Evolutionary conservation across 2,888 invertebrate species (phyloP), one percentile per base, ranked within the genome.

Genomic region (Caenorhabditis sulstoni): DNA sequence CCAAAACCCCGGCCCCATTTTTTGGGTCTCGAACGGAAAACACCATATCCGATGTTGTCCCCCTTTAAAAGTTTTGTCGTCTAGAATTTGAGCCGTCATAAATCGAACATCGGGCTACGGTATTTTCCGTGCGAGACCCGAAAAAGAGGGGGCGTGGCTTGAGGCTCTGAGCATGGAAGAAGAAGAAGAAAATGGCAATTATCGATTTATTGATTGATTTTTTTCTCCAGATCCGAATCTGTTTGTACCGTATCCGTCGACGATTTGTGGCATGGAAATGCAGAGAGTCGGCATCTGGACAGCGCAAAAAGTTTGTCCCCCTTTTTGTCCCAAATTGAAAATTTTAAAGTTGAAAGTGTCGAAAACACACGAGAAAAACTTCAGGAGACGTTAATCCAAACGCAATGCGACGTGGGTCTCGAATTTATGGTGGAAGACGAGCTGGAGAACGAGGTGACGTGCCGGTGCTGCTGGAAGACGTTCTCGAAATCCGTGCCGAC

Each of bases 351-450:
- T 37, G n/a, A n/a, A n/a, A n/a, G n/a, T 37, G 11, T 37, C 11
- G 37, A 37, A 37, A 37, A 37, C 37, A 37, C 37, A 37, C 5
- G 37, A 37, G 37, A 8, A 8, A 11, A 8, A 37, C 37, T 49
- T 9, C 9, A 75, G 52, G 52, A 67, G 7, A 16, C 44, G 9
- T 58, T 50, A 0, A 53, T 74, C 11, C 85, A 85, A 74, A 79
- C 77, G 11, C 82, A 83, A 64, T 81, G 81, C 41, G 82, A 82
- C 70, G 81, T 85, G 23, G 85, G 85, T 0, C 61, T 85, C 41
- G 83, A 85, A 50, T 85, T 45, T 50, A 70, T 85, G 41, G 80
- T 85, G 7, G 82, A 83, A 20, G 81, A 85, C 37, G 75, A 71
- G 35, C 71, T 79, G 20, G 61, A 53, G 0, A 65, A 77, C 8